Base-by-base conservation (phyloP, 2,888 invertebrate species). In the Pheosia tremula region DNA sequence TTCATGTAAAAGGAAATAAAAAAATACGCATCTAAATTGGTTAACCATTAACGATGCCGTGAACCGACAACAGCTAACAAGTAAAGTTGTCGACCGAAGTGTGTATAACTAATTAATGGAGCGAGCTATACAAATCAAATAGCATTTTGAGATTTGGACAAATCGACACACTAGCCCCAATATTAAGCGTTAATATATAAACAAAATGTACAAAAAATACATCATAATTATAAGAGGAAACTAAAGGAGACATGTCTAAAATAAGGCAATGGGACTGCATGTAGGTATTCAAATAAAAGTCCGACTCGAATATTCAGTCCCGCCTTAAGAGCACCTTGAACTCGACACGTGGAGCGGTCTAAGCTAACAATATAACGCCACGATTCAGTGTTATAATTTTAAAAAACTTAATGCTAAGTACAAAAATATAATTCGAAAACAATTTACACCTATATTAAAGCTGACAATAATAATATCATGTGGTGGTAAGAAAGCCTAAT, bases 371-470 rank as follows among this genome's bases (percentile, higher is more conserved):
- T 67, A 61, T 66, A 61, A 66, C 68, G 63, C 64, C 71, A 69
- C 62, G 63, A 68, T 66, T 58, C 56, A 53, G 66, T 71, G 71
- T 71, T 72, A 69, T 64, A 70, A 24, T 24, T 1, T 1, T 1
- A 24, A 24, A 63, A 71, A 79, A 77, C 78, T 84, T 84, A 81
- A 65, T 58, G 56, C 83, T 89, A 89, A 82, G 80, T 88, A 90
- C 81, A 89, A 89, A 88, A 88, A 88, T 88, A 88, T 83, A 86
- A 84, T 85, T 85, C 75, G 75, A 86, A 87, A 81, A 72, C 68
- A 83, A 79, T 81, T 82, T 85, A 87, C 74, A 82, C 67, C 87
- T 88, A 90, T 72, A 78, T 89, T 90, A 90, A 90, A 90, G 90
- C 90, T 89, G 85, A 80, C 78, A 79, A 78, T 78, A 79, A 82